Conservation (phyloP, 2,797 vertebrate genomes). For the Alosa sapidissima region DNA sequence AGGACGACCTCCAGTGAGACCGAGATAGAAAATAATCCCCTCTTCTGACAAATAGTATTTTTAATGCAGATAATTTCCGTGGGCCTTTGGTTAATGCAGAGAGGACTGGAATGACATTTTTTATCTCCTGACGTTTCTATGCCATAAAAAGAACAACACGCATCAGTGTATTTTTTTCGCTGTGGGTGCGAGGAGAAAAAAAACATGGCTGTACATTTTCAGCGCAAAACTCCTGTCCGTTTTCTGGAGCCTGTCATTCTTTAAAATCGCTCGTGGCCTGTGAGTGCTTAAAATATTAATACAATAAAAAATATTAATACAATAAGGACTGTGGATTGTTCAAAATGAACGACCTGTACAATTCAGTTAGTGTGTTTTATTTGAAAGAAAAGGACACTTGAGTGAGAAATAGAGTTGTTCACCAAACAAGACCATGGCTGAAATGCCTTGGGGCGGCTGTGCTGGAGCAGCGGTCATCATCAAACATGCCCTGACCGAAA, state of each 20-base stretch:
- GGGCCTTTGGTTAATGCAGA: slow-evolving; percentile 9
- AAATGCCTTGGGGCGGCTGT: background rate
- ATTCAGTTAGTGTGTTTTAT: background rate
- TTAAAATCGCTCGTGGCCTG: background rate
- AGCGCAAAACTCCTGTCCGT: slow-evolving; percentile 32
- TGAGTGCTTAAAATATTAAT: too few species aligned
- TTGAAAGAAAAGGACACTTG: background rate
- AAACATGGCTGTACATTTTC: slow-evolving; percentile 48
- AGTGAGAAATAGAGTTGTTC: background rate
- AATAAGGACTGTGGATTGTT: background rate
- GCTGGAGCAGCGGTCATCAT: background rate
- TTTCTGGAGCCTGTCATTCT: background rate
- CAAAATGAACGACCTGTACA: background rate
- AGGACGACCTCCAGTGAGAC: background rate
- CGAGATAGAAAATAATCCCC: background rate
- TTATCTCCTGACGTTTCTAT: slow-evolving; percentile 13
- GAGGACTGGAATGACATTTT: slow-evolving; percentile 17
- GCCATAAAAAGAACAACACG: slow-evolving; percentile 35
- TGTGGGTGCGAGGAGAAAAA: slow-evolving; percentile 44
- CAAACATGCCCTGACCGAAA: background rate
- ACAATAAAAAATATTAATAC: background rate
- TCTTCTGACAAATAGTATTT: slow-evolving; percentile 37
- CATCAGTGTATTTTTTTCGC: slow-evolving; percentile 25
- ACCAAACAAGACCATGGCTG: background rate
- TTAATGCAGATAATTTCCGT: slow-evolving; percentile 42